phyloP scores from a whole-genome alignment of 2,888 invertebrate genomes.

The Synergus umbraculus region DNA sequence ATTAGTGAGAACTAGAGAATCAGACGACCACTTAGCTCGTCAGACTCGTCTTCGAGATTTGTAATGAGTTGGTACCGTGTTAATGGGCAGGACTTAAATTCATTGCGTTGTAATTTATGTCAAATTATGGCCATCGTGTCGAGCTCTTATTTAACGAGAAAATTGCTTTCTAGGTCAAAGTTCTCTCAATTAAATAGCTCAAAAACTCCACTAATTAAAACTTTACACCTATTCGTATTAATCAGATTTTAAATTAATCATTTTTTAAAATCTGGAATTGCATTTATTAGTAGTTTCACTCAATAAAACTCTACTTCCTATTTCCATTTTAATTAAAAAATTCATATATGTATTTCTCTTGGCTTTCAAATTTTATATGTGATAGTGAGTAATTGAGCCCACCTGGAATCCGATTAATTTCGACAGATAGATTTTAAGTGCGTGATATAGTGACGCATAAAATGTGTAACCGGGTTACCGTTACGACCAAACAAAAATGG shows the following conservation, averaged over 20 bases:
- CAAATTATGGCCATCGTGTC: constrained; percentile 19
- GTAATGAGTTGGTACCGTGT: constrained; percentile 5
- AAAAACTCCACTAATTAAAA: not conserved
- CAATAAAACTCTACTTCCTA: not conserved
- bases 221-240: not conserved
- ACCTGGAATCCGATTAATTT: not conserved
- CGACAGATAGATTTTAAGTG: not conserved
- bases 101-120: constrained; percentile 24
- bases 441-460: constrained; percentile 12
- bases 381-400: not conserved
- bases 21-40: constrained; percentile 22
- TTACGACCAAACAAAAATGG: constrained; percentile 55
- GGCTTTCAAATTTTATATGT: not conserved
- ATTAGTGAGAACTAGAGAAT: constrained; percentile 2
- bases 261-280: not conserved
- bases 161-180: not conserved
- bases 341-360: not conserved
- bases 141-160: not conserved
- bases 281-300: not conserved
- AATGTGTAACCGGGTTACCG: constrained; percentile 55
- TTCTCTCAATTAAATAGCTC: not conserved
- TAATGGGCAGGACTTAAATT: not conserved
- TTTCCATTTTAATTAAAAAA: not conserved
- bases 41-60: not conserved
- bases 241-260: not conserved